Evolutionary conservation across 2,797 vertebrate genomes (phyloP), one percentile per base, ranked within the genome.

Genomic region (Eptatretus atami): DNA sequence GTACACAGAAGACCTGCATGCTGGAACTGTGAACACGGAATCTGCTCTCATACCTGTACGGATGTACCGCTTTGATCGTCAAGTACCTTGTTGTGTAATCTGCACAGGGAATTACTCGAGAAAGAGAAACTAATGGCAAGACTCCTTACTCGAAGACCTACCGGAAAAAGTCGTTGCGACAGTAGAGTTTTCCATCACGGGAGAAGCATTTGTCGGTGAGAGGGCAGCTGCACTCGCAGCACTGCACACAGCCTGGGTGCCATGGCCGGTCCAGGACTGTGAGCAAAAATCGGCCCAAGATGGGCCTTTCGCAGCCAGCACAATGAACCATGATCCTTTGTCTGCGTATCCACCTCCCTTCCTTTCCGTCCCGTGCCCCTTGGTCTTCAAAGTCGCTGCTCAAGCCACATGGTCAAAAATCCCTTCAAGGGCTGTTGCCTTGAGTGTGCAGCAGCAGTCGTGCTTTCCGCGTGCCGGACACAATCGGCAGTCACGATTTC

Each of bases 111-210:
- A 69, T 67, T 70, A 60, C 71, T 74, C 76, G 77, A 73, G 76
- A 74, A 73, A 68, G 69, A 73, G 65, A 64, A 67, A 44, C 31
- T 8, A 44, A 44, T 44, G 31, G 31, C 71, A 73, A 70, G 70
- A 71, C 73, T 75, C 14, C 9, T n/a, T 15, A 19, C 4, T 10
- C 2, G 9, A 2, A 19, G 57, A 60, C 76, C 81, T 74, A 87
- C 86, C 84, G 85, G 73, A 90, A 92, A 73, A 90, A 92, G 79
- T 92, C 86, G 14, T 82, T 83, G 74, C 85, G 88, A 78, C 86
- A 92, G 68, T 88, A 92, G 63, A 92, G 78, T 70, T 79, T 84
- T 64, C 84, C 84, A 63, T 92, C 86, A 69, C 86, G 76, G 65
- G 86, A 92, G 71, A 88, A 92, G 69, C 86, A 92, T 76, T 83